Percentiles rank a stretch among this genome's conserved stretches.
These are phyloP conservation scores for Drosophila pandora DNA, from an alignment of 1,140 invertebrate genomes.

Conservation along the genomic window DNA sequence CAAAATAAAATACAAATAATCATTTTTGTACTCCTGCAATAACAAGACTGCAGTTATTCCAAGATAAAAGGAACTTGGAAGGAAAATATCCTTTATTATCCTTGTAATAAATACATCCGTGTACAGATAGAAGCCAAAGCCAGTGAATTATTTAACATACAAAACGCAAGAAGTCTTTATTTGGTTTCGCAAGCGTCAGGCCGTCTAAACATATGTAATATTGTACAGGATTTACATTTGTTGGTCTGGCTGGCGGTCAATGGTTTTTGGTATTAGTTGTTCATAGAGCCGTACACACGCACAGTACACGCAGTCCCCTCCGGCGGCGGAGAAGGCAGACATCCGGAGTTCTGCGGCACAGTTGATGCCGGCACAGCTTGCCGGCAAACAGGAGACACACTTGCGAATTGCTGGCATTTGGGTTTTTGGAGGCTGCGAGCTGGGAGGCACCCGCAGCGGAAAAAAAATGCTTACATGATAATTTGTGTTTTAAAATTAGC, in stretches of 20 bases:
- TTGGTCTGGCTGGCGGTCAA: conserved; percentile 4
- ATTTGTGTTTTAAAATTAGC: conserved; percentile 40
- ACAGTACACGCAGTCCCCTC: neutral
- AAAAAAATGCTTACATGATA: conserved; percentile 41
- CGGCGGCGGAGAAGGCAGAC: conserved; percentile 1
- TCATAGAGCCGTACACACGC: neutral
- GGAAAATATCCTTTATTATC: neutral
- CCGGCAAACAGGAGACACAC: neutral
- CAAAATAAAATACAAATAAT: neutral
- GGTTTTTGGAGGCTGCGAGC: neutral
- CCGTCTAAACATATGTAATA: conserved; percentile 7
- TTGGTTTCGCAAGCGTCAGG: conserved; percentile 8
- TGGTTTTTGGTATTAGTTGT: neutral
- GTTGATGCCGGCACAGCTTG: neutral
- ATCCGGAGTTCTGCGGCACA: neutral
- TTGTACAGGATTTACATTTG: conserved; percentile 11
- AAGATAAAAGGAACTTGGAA: neutral
- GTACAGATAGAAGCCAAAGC: neutral
- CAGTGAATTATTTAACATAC: conserved; percentile 2
- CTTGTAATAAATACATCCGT: neutral
- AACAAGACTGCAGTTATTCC: neutral
- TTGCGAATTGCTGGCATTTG: conserved; percentile 4
- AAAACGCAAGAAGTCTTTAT: conserved; percentile 29
- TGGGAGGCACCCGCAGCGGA: neutral
- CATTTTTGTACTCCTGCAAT: neutral